These are phyloP conservation scores for Cabera pusaria DNA, from an alignment of 2,888 invertebrate species.

Conservation along the genomic window DNA sequence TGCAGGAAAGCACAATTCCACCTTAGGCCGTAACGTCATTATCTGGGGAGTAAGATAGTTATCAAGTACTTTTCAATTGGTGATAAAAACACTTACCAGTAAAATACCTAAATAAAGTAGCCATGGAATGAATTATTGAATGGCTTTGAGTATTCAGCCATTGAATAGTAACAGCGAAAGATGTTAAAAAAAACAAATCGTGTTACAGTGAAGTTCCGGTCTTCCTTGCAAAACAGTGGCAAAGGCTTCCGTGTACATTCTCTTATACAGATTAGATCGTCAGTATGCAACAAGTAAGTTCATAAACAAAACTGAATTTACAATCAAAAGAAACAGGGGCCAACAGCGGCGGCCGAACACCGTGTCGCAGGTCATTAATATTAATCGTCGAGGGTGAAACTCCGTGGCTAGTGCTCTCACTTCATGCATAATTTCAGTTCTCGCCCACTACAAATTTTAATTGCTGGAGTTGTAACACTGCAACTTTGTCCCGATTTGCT, in stretches of 20 bases:
- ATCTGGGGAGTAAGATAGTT: no score
- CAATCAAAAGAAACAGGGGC: constrained; percentile 71
- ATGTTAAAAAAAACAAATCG: no score
- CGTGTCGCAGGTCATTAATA: constrained; percentile 79
- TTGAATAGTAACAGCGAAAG: no score
- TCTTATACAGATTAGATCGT: constrained; percentile 32
- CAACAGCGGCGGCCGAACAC: constrained; percentile 52
- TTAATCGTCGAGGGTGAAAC: constrained; percentile 65
- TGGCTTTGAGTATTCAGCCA: no score
- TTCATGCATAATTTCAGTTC: constrained; percentile 74
- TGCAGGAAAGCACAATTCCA: no score
- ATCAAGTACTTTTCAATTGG: no score
- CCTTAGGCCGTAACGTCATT: no score
- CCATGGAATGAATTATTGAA: no score
- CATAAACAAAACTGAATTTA: constrained; percentile 59
- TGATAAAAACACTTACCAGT: no score
- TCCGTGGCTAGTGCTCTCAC: constrained; percentile 63
- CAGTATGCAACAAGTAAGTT: constrained; percentile 65
- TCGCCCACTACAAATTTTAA: constrained; percentile 69
- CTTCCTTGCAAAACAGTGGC: background rate
- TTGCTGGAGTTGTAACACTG: constrained; percentile 61
- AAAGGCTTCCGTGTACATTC: constrained; percentile 4
- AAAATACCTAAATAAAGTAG: no score
- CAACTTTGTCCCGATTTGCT: constrained; percentile 49
- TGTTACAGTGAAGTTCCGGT: no score